A percentile compares a stretch with the other conserved stretches of the same genome.
Conservation (phyloP, 2,113 vertebrate genomes). For the Garra rufa region DNA sequence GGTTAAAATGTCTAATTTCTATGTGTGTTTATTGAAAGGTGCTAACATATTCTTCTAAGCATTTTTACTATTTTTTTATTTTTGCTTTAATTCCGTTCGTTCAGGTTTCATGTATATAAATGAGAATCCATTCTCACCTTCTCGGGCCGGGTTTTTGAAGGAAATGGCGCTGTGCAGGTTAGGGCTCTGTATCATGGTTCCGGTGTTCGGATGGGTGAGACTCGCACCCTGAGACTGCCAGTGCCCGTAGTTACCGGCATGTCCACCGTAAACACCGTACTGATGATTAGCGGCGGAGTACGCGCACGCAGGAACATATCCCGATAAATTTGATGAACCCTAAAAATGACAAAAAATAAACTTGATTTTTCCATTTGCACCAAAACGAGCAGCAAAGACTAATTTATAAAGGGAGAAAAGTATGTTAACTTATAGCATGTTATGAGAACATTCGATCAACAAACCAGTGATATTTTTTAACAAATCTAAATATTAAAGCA, state of each 20-base stretch:
- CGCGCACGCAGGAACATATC: conserved; percentile 86
- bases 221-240: conserved; percentile 81
- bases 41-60: not conserved
- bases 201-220: conserved; percentile 72
- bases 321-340: conserved; percentile 79
- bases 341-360: conserved; percentile 55
- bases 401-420: too few relatives aligned
- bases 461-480: too few relatives aligned
- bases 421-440: too few relatives aligned
- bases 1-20: not conserved
- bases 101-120: not conserved
- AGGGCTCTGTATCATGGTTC: conserved; percentile 72
- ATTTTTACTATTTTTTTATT: too few relatives aligned
- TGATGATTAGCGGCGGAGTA: conserved; percentile 85
- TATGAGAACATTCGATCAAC: too few relatives aligned
- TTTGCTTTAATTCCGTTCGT: not conserved
- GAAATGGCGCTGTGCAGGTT: conserved; percentile 73
- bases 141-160: conserved; percentile 50
- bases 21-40: not conserved
- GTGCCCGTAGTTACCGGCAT: conserved; percentile 77
- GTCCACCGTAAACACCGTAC: conserved; percentile 80
- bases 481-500: not conserved
- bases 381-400: not conserved
- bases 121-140: conserved; percentile 71
- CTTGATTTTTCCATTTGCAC: not conserved